Base-by-base conservation (phyloP, 1,140 invertebrate species). In the Sweltsa coloradensis region DNA sequence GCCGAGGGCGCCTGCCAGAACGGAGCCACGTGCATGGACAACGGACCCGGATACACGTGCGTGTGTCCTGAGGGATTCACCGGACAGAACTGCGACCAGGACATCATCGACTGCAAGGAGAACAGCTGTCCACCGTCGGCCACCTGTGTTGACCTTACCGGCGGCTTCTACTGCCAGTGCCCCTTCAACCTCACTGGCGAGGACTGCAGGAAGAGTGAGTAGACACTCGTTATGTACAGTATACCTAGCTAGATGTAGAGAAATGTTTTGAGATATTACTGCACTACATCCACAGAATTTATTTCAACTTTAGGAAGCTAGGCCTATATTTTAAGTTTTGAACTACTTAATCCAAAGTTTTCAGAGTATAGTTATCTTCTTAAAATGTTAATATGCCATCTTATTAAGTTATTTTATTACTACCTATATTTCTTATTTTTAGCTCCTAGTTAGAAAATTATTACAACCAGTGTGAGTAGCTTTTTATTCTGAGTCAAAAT, bases 151-250 rank as follows among this genome's bases (percentile, higher is more conserved):
- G 93, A 97, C 69, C 72, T 96, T 14, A 89, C 87, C 36, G 86
- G 86, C 53, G 81, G 82, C 59, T 94, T 93, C 70, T 91, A 92
- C 60, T 97, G 93, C 58, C 87, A 92, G 62, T 96, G 91, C 74
- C 90, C 91, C 25, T 94, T 95, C 66, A 95, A 96, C 60, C 73
- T 94, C 51, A 97, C 93, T 44, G 92, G 93, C 31, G 89, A 95
- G 61, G 91, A 95, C 58, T 97, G 93, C 55, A 76, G 93, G 63
- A 97, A 97, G 75, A 81, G 88, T 83, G 75, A 73, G 72, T 67
- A 21, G 2, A 5, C 11, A 13, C 2, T 40, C 16, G n/a, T 19
- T 40, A n/a, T 40, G 13, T 3, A n/a, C n/a, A n/a, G n/a, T n/a
- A n/a, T n/a, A n/a, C 5, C 1, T 39, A 13, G 11, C 36, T 39